These are phyloP conservation scores for Tiliacea aurago DNA, from an alignment of 2,888 invertebrate genomes.

Conservation along the genomic window DNA sequence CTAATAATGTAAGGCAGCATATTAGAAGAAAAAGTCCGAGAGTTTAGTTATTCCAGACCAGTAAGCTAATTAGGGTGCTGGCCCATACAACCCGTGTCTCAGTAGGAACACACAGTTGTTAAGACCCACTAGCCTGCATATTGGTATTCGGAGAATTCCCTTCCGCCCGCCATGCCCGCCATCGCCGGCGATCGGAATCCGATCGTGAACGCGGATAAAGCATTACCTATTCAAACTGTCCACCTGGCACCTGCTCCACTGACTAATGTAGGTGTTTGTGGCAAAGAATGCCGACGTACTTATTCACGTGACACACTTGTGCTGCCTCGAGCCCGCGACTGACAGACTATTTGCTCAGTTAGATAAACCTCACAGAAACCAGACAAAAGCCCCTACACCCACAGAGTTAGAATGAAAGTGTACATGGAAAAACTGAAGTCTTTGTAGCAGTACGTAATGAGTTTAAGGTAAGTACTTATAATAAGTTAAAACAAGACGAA, in stretches of 20 bases:
- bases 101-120: not conserved
- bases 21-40: not conserved
- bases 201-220: conserved; percentile 31
- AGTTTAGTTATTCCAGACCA: not conserved
- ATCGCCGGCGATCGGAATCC: conserved; percentile 33
- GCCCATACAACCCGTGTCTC: not conserved
- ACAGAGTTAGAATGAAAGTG: not conserved
- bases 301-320: conserved; percentile 4
- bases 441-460: not conserved
- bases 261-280: not conserved
- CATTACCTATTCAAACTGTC: conserved; percentile 23
- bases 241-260: conserved; percentile 28
- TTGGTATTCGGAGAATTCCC: conserved; percentile 30
- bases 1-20: too few species aligned
- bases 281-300: conserved; percentile 12
- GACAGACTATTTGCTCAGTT: conserved; percentile 9
- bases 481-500: not conserved
- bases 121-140: conserved; percentile 17
- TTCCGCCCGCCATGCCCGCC: not conserved
- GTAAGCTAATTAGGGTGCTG: too few species aligned
- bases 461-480: not conserved
- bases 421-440: not conserved
- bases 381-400: too few species aligned
- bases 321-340: not conserved
- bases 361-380: not conserved